These are phyloP conservation scores for Lepus townsendii DNA, from an alignment of 2,797 vertebrate genomes.

Conservation along the genomic window DNA sequence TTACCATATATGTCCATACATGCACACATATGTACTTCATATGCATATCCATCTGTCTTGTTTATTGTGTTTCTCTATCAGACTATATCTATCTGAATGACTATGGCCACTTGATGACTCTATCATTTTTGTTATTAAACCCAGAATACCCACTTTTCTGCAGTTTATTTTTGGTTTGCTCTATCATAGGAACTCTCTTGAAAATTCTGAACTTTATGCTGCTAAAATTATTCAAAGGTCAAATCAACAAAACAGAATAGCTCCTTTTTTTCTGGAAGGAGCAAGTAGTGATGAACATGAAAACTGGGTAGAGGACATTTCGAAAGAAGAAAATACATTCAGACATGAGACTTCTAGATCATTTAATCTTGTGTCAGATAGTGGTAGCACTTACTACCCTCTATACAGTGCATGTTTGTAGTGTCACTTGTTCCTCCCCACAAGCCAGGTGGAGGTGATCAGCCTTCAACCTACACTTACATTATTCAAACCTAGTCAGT, in stretches of 20 bases:
- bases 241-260: conserved; percentile 8
- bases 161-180: conserved; percentile 57
- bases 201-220: conserved; percentile 21
- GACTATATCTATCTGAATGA: too few species aligned
- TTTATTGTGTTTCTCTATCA: not conserved
- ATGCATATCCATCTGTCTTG: not conserved
- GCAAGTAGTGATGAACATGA: conserved; percentile 29
- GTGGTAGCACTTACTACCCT: not conserved
- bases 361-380: not conserved
- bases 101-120: not conserved
- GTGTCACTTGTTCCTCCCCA: not conserved
- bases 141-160: not conserved
- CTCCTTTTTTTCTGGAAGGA: not conserved
- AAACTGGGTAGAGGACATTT: conserved; percentile 2
- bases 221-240: not conserved
- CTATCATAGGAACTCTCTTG: not conserved
- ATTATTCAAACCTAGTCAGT: not conserved
- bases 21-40: not conserved
- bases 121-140: conserved; percentile 71
- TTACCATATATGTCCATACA: not conserved
- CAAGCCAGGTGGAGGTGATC: not conserved
- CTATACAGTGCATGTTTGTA: not conserved
- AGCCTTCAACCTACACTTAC: not conserved
- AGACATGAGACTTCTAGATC: not conserved
- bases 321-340: not conserved